These are phyloP conservation scores for Falcunculus frontatus DNA, from an alignment of 2,113 vertebrate genomes.

Conservation along the genomic window DNA sequence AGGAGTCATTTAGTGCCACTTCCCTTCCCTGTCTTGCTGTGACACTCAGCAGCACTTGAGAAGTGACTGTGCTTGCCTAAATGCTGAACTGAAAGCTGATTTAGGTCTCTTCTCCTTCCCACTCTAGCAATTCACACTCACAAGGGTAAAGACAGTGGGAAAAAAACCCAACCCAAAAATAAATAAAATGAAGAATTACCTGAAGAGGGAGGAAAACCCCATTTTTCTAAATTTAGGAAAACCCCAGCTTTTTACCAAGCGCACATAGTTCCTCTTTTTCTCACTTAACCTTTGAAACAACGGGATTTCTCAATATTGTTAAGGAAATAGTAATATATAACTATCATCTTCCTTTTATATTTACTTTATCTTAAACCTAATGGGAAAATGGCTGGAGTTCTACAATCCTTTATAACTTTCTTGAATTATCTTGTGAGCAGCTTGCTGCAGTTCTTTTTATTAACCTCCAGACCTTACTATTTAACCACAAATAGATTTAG, in stretches of 20 bases:
- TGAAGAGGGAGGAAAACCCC: not conserved
- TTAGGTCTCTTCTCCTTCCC: slow-evolving; percentile 26
- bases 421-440: slow-evolving; percentile 29
- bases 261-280: not conserved
- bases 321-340: not conserved
- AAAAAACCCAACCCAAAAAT: not conserved
- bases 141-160: not conserved
- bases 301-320: not conserved
- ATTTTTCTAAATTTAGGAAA: not conserved
- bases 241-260: not conserved
- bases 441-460: slow-evolving; percentile 47
- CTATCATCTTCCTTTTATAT: not conserved
- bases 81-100: slow-evolving; percentile 53
- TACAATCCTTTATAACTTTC: not conserved
- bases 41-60: slow-evolving; percentile 58
- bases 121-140: not conserved
- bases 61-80: slow-evolving; percentile 51
- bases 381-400: not conserved
- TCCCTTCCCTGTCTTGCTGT: slow-evolving; percentile 66
- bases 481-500: slow-evolving; percentile 59
- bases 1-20: slow-evolving; percentile 55
- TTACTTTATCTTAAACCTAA: not conserved
- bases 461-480: slow-evolving; percentile 49
- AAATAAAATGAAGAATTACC: not conserved
- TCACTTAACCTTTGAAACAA: not conserved